Percentiles rank a stretch among this genome's conserved stretches.
phyloP scores from a whole-genome alignment of 2,888 invertebrate species.

The Nematopogon swammerdamellus region DNA sequence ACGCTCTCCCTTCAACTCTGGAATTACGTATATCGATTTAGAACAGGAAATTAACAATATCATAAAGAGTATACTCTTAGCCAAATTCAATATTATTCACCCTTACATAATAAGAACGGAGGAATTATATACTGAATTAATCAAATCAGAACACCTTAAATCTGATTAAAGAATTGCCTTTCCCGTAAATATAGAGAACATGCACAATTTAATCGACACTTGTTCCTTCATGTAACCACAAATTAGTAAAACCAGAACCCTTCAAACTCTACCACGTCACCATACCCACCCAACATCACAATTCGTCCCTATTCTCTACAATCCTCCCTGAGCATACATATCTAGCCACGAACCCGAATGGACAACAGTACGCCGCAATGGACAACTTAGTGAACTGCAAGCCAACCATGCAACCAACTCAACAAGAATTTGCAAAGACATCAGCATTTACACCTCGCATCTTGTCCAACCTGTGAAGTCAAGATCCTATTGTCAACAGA shows the following conservation, averaged over 20 bases:
- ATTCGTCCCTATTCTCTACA: constrained; percentile 14
- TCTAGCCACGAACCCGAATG: constrained; percentile 14
- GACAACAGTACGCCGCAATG: constrained; percentile 13
- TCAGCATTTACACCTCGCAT: constrained; percentile 2
- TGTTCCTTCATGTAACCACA: constrained; percentile 6
- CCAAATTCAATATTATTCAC: constrained; percentile 15
- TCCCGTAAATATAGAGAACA: constrained; percentile 13
- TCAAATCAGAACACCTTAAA: constrained; percentile 12
- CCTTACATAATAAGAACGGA: constrained; percentile 13
- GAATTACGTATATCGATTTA: constrained; percentile 3
- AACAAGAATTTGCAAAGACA: constrained; percentile 1
- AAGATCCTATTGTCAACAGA: constrained; percentile 2
- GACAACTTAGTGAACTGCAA: constrained; percentile 14
- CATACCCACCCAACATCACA: constrained; percentile 15
- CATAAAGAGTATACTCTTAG: constrained; percentile 9
- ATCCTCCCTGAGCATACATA: constrained; percentile 18
- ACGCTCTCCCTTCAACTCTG: constrained; percentile 11
- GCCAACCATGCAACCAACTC: not conserved
- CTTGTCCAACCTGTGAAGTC: constrained; percentile 4
- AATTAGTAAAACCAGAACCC: constrained; percentile 10
- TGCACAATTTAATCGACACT: constrained; percentile 15
- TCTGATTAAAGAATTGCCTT: constrained; percentile 12
- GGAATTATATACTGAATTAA: constrained; percentile 12
- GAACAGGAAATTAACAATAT: constrained; percentile 4
- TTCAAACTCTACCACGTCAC: constrained; percentile 15